Conservation (phyloP, 1,140 invertebrate genomes). For the Archegozetes longisetosus region DNA sequence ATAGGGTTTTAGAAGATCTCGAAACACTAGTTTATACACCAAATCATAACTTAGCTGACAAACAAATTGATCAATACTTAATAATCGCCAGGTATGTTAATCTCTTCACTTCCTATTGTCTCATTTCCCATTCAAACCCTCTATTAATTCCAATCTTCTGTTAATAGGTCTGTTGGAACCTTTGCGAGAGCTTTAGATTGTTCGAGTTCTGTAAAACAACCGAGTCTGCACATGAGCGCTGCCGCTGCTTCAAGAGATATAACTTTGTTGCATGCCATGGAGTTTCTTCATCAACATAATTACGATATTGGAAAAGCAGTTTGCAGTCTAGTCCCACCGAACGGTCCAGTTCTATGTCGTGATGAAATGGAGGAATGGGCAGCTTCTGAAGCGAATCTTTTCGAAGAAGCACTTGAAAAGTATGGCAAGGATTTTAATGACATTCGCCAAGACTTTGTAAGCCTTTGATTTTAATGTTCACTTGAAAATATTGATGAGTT, state of each 20-base stretch:
- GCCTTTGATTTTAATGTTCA: conserved; percentile 27
- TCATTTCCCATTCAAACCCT: conserved; percentile 22
- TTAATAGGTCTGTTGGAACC: conserved; percentile 84
- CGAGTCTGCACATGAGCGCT: conserved; percentile 94
- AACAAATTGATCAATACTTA: conserved; percentile 96
- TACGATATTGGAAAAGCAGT: conserved; percentile 85
- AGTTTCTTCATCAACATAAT: conserved; percentile 75
- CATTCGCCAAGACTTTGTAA: conserved; percentile 92
- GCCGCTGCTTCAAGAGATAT: conserved; percentile 95
- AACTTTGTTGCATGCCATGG: conserved; percentile 94
- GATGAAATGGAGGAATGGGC: conserved; percentile 99
- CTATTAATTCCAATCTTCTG: too few relatives aligned
- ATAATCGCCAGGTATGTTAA: conserved; percentile 75
- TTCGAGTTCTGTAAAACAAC: conserved; percentile 92
- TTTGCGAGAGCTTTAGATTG: conserved; percentile 96
- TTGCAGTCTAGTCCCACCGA: conserved; percentile 79
- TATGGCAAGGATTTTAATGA: conserved; percentile 99
- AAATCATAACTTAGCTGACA: conserved; percentile 74
- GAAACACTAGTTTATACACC: conserved; percentile 91
- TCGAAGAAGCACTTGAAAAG: conserved; percentile 95
- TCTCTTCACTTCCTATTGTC: too few relatives aligned
- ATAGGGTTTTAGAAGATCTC: conserved; percentile 53
- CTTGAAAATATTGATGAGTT: not conserved
- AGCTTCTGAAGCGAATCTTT: conserved; percentile 93
- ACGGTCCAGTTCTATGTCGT: conserved; percentile 86